A percentile compares a stretch with the other conserved stretches of the same genome.
Conservation (phyloP, 2,113 vertebrate species). For the Bubo blakistoni region DNA sequence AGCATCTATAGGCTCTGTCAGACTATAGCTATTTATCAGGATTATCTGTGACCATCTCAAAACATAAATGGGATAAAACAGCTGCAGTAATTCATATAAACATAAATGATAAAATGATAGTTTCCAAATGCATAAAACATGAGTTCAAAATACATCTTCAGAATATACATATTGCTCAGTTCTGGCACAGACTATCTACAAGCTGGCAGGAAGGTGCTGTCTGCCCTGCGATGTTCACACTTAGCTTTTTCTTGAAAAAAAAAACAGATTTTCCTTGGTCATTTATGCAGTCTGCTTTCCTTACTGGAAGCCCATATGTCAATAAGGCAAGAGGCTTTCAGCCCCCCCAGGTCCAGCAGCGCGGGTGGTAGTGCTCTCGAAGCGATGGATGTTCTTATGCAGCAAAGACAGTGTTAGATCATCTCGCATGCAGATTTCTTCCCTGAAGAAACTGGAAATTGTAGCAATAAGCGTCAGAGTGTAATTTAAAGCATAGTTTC, state of each 20-base stretch:
- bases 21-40: constrained; percentile 7
- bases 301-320: not conserved
- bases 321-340: not conserved
- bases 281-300: not conserved
- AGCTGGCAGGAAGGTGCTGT: constrained; percentile 36
- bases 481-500: not conserved
- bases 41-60: not conserved
- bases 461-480: not conserved
- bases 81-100: constrained; percentile 24
- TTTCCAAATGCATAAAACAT: not conserved
- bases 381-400: not conserved
- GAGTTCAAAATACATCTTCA: not conserved
- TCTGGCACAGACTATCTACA: not conserved
- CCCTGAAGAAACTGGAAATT: not conserved
- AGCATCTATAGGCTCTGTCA: not conserved
- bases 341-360: not conserved
- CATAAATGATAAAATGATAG: not conserved
- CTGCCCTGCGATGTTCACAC: not conserved
- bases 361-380: not conserved
- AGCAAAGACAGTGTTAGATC: rapidly evolving
- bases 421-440: not conserved
- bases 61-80: constrained; percentile 34
- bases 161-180: not conserved
- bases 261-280: not conserved
- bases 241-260: not conserved